phyloP scores from a whole-genome alignment of 2,888 invertebrate species.

The Pandemis heparana region DNA sequence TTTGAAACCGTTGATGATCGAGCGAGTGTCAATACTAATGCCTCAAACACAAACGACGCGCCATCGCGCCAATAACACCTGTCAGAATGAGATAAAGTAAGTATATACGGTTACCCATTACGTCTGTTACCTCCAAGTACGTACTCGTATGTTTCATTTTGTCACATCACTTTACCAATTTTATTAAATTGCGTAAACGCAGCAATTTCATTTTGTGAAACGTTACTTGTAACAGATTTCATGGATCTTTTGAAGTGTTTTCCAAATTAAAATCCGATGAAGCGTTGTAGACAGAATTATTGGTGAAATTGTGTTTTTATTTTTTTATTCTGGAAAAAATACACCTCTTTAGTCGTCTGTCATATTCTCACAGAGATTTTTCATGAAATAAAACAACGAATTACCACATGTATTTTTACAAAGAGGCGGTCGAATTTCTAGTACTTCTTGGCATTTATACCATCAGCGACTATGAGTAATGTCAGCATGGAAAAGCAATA shows the following conservation, averaged over 20 bases:
- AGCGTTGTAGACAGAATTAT: background rate
- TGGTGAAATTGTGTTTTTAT: background rate
- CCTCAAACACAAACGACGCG: slow-evolving; percentile 29
- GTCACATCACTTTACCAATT: slow-evolving; percentile 11
- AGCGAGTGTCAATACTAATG: slow-evolving; percentile 54
- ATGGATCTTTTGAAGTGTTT: background rate
- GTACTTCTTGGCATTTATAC: too few relatives aligned
- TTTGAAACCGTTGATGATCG: slow-evolving; percentile 66
- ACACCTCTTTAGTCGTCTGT: background rate
- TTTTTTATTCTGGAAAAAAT: background rate
- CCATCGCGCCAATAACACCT: slow-evolving; percentile 45
- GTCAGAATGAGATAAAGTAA: slow-evolving; percentile 45
- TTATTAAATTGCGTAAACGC: background rate
- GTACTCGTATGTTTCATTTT: slow-evolving; percentile 3
- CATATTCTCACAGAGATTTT: background rate
- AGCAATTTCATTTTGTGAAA: background rate
- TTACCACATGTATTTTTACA: too few relatives aligned
- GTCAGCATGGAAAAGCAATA: too few relatives aligned
- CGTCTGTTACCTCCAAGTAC: slow-evolving; percentile 44
- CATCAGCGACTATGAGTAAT: too few relatives aligned
- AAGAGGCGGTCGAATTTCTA: too few relatives aligned
- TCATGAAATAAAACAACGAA: background rate
- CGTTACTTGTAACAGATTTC: background rate
- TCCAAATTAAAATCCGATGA: background rate
- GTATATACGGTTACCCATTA: slow-evolving; percentile 47